Evolutionary conservation across 2,888 invertebrate genomes (phyloP), one percentile per base, ranked within the genome.

Genomic region (Drosophila parthenogenetica): DNA sequence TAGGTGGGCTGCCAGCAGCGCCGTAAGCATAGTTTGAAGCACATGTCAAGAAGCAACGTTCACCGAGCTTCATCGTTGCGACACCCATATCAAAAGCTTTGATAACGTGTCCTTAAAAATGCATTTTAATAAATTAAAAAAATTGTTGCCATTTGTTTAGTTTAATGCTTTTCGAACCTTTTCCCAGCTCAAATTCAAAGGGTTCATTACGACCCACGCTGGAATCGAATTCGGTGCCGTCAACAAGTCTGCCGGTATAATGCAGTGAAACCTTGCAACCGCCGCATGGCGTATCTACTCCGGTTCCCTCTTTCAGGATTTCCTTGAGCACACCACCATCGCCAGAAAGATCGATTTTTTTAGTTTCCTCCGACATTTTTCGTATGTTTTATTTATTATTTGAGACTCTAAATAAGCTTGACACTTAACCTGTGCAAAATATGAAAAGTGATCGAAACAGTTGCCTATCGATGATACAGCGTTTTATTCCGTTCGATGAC

Each of bases 31-130:
- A 99, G 67, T 97, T 95, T 0, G 98, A 94, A 54, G 95, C 95
- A 93, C 98, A 98, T 0, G 96, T 97, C 53, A 99, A 92, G 57
- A 95, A 93, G 50, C 97, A 96, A 55, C 96, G 93, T 92, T 99
- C 98, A 0, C 97, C 97, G 82, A 95, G 95, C 92, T 96, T 97
- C 99, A 99, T 99, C 0, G 97, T 96, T 0, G 97, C 96, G 14
- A 99, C 96, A 29, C 98, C 98, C 76, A 97, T 94, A 89, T 99
- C 99, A 97, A 98, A 99, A 92, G 96, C 98, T 93, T 96, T 97
- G 74, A 99, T 98, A 1, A 98, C 98, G 55, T 93, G 92, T 0
- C 95, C 96, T 96, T 29, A 2, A 43, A 53, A 13, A n/a, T 35
- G 35, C 35, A 35, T 35, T 35, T 13, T 1, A 4, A 1, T 13